These are phyloP conservation scores for Lamproptera curius DNA, from an alignment of 2,888 invertebrate genomes.

Conservation along the genomic window DNA sequence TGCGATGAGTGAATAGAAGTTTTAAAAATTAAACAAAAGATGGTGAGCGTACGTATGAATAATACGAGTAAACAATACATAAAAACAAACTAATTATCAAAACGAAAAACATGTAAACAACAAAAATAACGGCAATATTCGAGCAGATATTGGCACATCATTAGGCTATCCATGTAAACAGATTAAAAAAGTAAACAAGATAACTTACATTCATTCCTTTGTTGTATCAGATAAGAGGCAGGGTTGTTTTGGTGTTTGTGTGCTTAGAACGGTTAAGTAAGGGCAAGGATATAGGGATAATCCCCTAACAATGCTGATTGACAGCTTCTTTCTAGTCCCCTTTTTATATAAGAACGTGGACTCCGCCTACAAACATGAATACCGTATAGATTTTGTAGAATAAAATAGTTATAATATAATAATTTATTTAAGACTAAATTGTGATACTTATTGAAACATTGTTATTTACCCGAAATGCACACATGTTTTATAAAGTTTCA, in stretches of 20 bases:
- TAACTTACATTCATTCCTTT: conserved; percentile 34
- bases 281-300: conserved; percentile 31
- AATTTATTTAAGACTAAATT: no score
- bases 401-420: no score
- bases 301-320: conserved; percentile 47
- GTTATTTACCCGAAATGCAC: no score
- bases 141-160: conserved; percentile 2
- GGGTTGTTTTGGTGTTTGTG: conserved; percentile 19
- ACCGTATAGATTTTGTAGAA: background rate
- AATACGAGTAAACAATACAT: background rate
- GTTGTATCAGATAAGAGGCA: conserved; percentile 22
- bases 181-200: conserved; percentile 40
- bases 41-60: background rate
- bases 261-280: conserved; percentile 22
- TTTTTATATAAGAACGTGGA: conserved; percentile 27
- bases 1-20: no score
- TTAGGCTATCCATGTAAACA: conserved; percentile 6
- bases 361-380: conserved; percentile 37
- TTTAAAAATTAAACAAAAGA: no score
- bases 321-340: conserved; percentile 42
- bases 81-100: conserved; percentile 3
- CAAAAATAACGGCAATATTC: background rate
- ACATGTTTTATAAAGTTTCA: no score
- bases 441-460: no score
- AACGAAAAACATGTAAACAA: background rate